Conservation (phyloP, 1,140 invertebrate genomes). For the Atta cephalotes region DNA sequence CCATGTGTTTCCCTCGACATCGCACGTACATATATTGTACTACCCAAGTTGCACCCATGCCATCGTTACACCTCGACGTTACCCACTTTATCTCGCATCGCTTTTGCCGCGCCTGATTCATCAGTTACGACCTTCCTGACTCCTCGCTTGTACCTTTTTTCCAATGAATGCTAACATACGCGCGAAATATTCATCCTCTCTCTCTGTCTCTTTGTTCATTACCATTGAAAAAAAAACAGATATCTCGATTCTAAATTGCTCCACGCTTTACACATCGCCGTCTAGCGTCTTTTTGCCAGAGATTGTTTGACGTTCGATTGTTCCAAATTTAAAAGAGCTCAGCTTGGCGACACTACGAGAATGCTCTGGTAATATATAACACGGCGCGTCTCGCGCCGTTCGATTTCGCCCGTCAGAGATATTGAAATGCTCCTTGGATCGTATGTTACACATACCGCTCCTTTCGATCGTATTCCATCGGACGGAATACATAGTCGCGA, state of each 20-base stretch:
- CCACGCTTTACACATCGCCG: background rate
- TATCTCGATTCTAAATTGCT: slow-evolving; percentile 27
- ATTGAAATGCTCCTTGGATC: slow-evolving; percentile 49
- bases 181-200: slow-evolving; percentile 18
- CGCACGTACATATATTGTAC: slow-evolving; percentile 21
- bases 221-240: slow-evolving; percentile 20
- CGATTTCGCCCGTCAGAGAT: slow-evolving; percentile 43
- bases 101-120: slow-evolving; percentile 43
- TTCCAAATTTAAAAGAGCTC: slow-evolving; percentile 35
- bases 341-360: background rate
- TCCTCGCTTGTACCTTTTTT: slow-evolving; percentile 8
- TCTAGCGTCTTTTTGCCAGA: background rate
- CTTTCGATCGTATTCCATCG: slow-evolving; percentile 40
- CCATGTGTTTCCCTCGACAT: slow-evolving; percentile 2
- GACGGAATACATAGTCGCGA: slow-evolving; percentile 34
- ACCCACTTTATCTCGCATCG: slow-evolving; percentile 38
- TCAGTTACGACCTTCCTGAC: slow-evolving; percentile 45
- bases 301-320: slow-evolving; percentile 7
- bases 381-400: slow-evolving; percentile 23
- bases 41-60: background rate
- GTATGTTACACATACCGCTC: slow-evolving; percentile 13
- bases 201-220: background rate
- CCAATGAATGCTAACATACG: slow-evolving; percentile 2
- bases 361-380: slow-evolving; percentile 26
- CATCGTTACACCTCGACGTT: slow-evolving; percentile 45